Conservation (phyloP, 2,797 vertebrate species). For the Sebastes dallii region DNA sequence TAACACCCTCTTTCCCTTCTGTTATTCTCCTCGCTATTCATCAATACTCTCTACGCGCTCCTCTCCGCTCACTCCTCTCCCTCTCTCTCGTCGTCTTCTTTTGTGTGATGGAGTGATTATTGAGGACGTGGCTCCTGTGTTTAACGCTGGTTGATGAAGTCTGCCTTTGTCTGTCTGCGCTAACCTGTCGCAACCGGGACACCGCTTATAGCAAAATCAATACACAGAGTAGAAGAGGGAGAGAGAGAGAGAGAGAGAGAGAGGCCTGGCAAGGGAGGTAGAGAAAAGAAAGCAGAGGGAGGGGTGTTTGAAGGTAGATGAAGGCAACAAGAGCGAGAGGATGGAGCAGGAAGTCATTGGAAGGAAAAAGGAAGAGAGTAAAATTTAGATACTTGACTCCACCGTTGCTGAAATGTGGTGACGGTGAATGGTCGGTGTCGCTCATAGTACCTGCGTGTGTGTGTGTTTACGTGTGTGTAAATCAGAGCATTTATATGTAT, state of each 20-base stretch:
- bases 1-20: neutral
- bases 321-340: constrained; percentile 29
- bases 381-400: constrained; percentile 25
- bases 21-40: constrained; percentile 6
- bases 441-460: neutral
- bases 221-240: constrained; percentile 69
- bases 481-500: constrained; percentile 39
- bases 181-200: constrained; percentile 85
- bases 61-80: constrained; percentile 24
- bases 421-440: constrained; percentile 8
- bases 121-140: constrained; percentile 81
- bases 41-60: constrained; percentile 49
- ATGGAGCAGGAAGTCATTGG: constrained; percentile 33
- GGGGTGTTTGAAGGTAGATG: constrained; percentile 26
- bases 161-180: constrained; percentile 83
- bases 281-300: constrained; percentile 39
- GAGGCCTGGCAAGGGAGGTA: constrained; percentile 38
- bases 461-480: constrained; percentile 38
- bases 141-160: constrained; percentile 86
- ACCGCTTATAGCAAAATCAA: constrained; percentile 88
- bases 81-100: constrained; percentile 63
- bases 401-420: neutral
- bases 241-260: constrained; percentile 30
- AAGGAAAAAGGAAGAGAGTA: constrained; percentile 10
- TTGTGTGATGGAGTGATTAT: constrained; percentile 84